phyloP scores from a whole-genome alignment of 2,113 vertebrate species.

The Rhinopomastus cyanomelas region DNA sequence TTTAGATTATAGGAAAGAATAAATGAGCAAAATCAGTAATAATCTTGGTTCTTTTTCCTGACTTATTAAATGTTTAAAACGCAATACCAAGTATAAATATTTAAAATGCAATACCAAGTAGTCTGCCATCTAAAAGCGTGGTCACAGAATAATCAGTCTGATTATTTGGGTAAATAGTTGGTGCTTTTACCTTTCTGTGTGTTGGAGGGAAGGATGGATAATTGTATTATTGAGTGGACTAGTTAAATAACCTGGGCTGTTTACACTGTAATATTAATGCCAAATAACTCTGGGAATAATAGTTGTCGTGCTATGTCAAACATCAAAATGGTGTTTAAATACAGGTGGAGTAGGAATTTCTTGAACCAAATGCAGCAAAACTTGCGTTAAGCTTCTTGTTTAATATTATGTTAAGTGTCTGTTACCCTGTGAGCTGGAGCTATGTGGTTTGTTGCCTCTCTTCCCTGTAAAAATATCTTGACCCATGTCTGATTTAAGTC shows the following conservation, averaged over 20 bases:
- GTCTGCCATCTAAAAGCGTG: not conserved
- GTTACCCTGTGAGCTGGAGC: not conserved
- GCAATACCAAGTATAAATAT: not conserved
- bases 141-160: not conserved
- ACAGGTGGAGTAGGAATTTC: not conserved
- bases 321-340: not conserved
- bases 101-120: not conserved
- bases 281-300: not conserved
- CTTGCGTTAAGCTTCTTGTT: not conserved
- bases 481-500: not conserved
- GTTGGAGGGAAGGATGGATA: not conserved
- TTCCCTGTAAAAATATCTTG: no score
- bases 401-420: not conserved
- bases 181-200: not conserved
- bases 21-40: not conserved
- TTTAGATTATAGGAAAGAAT: not conserved
- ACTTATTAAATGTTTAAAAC: not conserved
- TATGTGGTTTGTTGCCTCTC: not conserved
- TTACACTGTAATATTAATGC: not conserved
- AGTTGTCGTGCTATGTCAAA: not conserved
- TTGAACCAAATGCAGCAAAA: not conserved
- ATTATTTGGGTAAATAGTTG: not conserved
- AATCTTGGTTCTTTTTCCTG: not conserved
- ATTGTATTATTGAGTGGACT: not conserved
- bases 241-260: not conserved